These are phyloP conservation scores for Stegana nigrithorax DNA, from an alignment of 2,888 invertebrate species.

Conservation along the genomic window DNA sequence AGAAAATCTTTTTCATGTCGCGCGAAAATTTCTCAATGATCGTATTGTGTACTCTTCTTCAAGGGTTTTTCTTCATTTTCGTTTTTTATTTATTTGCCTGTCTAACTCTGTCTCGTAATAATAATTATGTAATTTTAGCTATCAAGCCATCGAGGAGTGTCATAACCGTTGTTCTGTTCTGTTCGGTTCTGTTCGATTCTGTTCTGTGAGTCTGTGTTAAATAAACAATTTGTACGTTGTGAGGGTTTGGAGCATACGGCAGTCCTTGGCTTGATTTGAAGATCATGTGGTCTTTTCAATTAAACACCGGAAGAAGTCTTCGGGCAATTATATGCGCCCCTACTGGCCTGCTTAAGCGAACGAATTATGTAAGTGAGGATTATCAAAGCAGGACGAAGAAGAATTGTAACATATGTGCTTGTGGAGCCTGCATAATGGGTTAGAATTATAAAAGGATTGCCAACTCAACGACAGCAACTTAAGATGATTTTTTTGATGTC, in stretches of 20 bases:
- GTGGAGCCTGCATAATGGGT: too few relatives aligned
- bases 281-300: not conserved
- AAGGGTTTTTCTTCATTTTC: conserved; percentile 2
- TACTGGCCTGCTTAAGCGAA: too few relatives aligned
- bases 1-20: conserved; percentile 44
- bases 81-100: conserved; percentile 1
- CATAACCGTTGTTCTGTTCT: conserved; percentile 29
- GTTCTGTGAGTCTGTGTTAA: too few relatives aligned
- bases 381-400: too few relatives aligned
- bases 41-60: not conserved
- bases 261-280: not conserved
- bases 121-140: conserved; percentile 56
- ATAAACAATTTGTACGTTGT: too few relatives aligned
- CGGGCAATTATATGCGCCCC: too few relatives aligned
- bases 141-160: conserved; percentile 42
- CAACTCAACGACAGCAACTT: too few relatives aligned
- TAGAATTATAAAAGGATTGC: too few relatives aligned
- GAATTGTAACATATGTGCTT: too few relatives aligned
- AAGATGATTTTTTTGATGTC: too few relatives aligned
- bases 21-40: conserved; percentile 53
- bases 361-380: too few relatives aligned
- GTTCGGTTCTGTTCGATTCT: not conserved
- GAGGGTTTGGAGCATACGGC: not conserved
- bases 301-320: too few relatives aligned
- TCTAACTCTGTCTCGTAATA: not conserved